A percentile compares a stretch with the other conserved stretches of the same genome.
phyloP scores from a whole-genome alignment of 1,140 invertebrate species.

The Calycopis cecrops region DNA sequence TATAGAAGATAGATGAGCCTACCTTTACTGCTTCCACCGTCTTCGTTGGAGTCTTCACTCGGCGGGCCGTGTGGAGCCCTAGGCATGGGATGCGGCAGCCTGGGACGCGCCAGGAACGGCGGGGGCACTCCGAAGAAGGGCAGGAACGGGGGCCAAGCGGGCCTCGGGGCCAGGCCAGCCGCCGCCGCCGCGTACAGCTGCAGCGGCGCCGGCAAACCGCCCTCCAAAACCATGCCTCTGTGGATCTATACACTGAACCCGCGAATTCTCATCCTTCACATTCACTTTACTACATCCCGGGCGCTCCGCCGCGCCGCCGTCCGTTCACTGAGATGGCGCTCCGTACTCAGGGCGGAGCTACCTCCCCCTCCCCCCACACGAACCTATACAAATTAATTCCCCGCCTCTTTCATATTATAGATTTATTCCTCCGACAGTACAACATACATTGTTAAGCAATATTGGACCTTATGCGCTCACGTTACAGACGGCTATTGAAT shows the following conservation, averaged over 20 bases:
- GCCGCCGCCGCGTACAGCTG: slow-evolving; percentile 77
- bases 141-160: slow-evolving; percentile 75
- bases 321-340: slow-evolving; percentile 61
- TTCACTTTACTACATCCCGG: slow-evolving; percentile 31
- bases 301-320: slow-evolving; percentile 36
- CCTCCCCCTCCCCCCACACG: slow-evolving; percentile 49
- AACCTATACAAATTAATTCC: slow-evolving; percentile 54
- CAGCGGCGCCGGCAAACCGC: slow-evolving; percentile 75
- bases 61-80: slow-evolving; percentile 67
- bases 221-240: slow-evolving; percentile 57
- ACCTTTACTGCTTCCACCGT: slow-evolving; percentile 73
- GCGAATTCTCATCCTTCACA: slow-evolving; percentile 32
- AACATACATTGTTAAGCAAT: slow-evolving; percentile 52
- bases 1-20: too few relatives aligned
- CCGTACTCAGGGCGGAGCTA: slow-evolving; percentile 46
- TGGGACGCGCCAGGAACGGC: slow-evolving; percentile 60
- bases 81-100: slow-evolving; percentile 52
- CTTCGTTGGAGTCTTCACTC: slow-evolving; percentile 77
- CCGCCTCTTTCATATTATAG: slow-evolving; percentile 73
- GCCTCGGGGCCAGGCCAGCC: slow-evolving; percentile 71
- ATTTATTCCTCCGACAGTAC: slow-evolving; percentile 66
- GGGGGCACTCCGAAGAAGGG: slow-evolving; percentile 76
- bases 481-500: slow-evolving; percentile 65
- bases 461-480: slow-evolving; percentile 59
- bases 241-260: slow-evolving; percentile 20